Evolutionary conservation across 2,797 vertebrate species (phyloP).

Genomic region (Hylomyscus alleni): DNA sequence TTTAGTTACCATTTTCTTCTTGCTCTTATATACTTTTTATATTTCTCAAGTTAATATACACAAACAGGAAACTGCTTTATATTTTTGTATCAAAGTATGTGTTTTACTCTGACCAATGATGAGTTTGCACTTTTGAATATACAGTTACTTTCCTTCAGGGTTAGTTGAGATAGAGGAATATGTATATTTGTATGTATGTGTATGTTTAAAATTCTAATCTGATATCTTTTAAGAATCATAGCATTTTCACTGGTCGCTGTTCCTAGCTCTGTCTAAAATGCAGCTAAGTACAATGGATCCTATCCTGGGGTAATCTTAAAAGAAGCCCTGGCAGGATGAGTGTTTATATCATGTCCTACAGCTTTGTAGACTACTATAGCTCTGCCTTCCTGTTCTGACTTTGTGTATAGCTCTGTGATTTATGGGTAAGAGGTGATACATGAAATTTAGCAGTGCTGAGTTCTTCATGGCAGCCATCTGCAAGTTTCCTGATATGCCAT

Average conservation of each 20-base stretch:
- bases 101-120: not conserved
- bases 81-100: conserved; percentile 38
- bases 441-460: not conserved
- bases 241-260: conserved; percentile 11
- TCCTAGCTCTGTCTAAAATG: not conserved
- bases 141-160: not conserved
- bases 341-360: not conserved
- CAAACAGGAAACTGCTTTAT: not conserved
- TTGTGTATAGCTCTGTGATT: not conserved
- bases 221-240: not conserved
- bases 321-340: not conserved
- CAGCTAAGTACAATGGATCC: not conserved
- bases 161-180: not conserved
- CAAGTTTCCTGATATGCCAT: not conserved
- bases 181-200: not conserved
- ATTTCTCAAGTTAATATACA: not conserved
- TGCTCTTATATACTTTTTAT: not conserved
- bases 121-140: not conserved
- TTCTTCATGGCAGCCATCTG: not conserved
- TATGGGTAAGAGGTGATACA: not conserved
- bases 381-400: not conserved
- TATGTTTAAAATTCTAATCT: not conserved
- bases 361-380: not conserved
- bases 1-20: conserved; percentile 21
- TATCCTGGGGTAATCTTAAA: not conserved